These are phyloP conservation scores for Berghia stephanieae DNA, from an alignment of 1,140 invertebrate species.

Conservation along the genomic window DNA sequence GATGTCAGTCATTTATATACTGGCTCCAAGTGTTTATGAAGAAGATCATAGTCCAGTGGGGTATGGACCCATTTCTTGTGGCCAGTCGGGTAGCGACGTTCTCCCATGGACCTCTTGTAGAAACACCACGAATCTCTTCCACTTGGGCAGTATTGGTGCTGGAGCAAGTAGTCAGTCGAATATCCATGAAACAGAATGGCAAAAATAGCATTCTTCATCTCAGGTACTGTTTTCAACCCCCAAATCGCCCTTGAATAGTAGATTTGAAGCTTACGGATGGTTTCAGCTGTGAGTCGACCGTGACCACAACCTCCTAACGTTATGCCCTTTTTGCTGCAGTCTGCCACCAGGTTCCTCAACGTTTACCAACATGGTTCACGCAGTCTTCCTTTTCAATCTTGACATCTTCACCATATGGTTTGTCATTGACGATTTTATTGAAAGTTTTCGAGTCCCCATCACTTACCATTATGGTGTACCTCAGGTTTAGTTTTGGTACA, in stretches of 20 bases:
- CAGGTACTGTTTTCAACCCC: neutral
- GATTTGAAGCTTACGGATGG: slow-evolving; percentile 22
- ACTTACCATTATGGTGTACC: too few relatives aligned
- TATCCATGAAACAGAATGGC: slow-evolving; percentile 14
- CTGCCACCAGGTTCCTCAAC: slow-evolving; percentile 16
- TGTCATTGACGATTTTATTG: neutral
- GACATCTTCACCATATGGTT: slow-evolving; percentile 11
- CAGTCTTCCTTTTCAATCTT: slow-evolving; percentile 24
- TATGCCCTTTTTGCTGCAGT: slow-evolving; percentile 11
- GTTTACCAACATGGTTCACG: slow-evolving; percentile 20
- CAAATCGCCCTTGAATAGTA: slow-evolving; percentile 21
- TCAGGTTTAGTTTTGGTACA: too few relatives aligned
- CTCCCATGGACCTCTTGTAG: neutral
- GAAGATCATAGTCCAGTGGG: neutral
- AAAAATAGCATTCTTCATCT: slow-evolving; percentile 3
- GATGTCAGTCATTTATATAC: neutral
- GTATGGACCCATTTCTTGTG: slow-evolving; percentile 1
- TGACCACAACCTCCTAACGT: slow-evolving; percentile 3
- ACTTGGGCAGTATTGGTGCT: neutral
- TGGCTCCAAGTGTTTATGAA: neutral
- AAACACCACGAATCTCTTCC: neutral
- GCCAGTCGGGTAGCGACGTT: neutral
- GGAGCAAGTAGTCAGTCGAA: neutral
- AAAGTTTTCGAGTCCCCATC: too few relatives aligned
- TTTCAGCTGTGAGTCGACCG: slow-evolving; percentile 4